A percentile compares a stretch with the other conserved stretches of the same genome.
These are phyloP conservation scores for Parus major DNA, from an alignment of 2,113 vertebrate genomes.

Conservation along the genomic window DNA sequence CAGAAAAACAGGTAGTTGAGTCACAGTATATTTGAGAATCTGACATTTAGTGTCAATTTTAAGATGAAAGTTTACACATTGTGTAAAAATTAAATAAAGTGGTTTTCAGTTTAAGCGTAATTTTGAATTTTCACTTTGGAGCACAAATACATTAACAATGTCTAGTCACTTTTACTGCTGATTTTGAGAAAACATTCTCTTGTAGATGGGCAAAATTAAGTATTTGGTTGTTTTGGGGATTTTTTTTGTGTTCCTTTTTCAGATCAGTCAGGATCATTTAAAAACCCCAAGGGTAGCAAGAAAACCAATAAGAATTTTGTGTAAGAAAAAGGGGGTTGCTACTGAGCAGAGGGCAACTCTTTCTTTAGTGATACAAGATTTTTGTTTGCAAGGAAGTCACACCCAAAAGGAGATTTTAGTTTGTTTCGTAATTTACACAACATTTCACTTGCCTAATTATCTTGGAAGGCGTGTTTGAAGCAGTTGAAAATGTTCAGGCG, in stretches of 20 bases:
- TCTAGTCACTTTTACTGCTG: neutral
- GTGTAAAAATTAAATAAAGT: neutral
- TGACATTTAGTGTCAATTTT: neutral
- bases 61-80: rapidly evolving
- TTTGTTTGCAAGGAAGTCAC: neutral
- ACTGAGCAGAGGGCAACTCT: neutral
- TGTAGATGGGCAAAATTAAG: neutral
- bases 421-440: rapidly evolving
- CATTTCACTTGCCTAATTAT: neutral
- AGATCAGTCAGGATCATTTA: neutral
- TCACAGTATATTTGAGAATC: neutral
- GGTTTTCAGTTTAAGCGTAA: neutral
- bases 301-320: neutral
- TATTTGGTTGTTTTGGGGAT: neutral
- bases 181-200: neutral
- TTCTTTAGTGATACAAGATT: neutral
- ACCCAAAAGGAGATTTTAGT: neutral
- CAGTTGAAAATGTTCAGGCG: neutral
- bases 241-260: neutral
- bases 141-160: neutral
- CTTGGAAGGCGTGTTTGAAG: rapidly evolving
- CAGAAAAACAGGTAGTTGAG: neutral
- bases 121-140: neutral
- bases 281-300: neutral
- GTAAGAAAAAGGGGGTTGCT: rapidly evolving